Conservation (phyloP, 2,888 invertebrate genomes). For the Rotaria magnacalcarata region DNA sequence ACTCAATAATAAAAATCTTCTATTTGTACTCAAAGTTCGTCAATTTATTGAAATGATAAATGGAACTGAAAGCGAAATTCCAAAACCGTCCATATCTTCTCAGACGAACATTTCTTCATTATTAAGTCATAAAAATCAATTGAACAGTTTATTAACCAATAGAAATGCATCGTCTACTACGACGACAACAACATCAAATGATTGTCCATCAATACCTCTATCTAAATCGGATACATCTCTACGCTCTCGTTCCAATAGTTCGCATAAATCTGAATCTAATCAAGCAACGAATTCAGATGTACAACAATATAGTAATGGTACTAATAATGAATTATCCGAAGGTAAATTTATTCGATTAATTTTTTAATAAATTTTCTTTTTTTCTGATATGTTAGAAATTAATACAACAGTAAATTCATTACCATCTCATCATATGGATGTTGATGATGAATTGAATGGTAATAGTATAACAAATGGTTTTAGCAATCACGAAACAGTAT, state of each 20-base stretch:
- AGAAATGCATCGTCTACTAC: not conserved
- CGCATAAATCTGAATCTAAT: not conserved
- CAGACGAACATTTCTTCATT: not conserved
- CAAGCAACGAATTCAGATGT: not conserved
- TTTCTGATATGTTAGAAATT: not conserved
- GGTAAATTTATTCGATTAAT: not conserved
- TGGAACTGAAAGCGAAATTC: constrained; percentile 50
- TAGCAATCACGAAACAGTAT: constrained; percentile 22
- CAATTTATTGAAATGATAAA: constrained; percentile 96
- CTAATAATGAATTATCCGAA: not conserved
- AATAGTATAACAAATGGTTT: not conserved
- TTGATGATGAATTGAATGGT: constrained; percentile 48
- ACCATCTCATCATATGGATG: constrained; percentile 49
- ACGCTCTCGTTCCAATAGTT: constrained; percentile 24
- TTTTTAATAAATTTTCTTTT: not conserved
- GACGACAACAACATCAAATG: no score
- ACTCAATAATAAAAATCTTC: constrained; percentile 81
- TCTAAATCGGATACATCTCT: not conserved
- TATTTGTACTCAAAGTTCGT: constrained; percentile 90
- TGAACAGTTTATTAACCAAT: not conserved
- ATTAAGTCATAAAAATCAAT: not conserved
- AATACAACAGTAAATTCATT: not conserved
- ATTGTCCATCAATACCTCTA: not conserved
- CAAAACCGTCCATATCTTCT: not conserved
- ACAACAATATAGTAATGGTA: constrained; percentile 3